Base-by-base conservation (phyloP, 2,797 vertebrate genomes). In the Pseudochirops cupreus region DNA sequence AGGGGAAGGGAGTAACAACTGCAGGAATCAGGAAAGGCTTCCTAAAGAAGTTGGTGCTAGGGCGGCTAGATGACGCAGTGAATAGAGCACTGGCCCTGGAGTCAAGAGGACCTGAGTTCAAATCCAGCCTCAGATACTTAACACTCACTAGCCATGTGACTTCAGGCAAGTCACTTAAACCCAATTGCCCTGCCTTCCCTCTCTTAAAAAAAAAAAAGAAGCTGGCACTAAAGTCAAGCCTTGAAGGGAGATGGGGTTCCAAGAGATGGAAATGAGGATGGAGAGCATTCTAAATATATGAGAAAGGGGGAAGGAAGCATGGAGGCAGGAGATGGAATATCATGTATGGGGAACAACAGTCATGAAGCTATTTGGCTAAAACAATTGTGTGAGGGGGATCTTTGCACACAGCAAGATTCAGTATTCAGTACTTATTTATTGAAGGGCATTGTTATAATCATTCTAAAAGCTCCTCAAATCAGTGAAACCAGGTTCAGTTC, bases 401-500 rank as follows among this genome's bases (percentile, higher is more conserved):
- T 26, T 28, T 87, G 74, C 3, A 87, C 39, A 50, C 9, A 87
- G 9, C 10, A 46, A 39, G 74, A 82, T 11, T 82, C 10, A 26
- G 26, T 46, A 24, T 11, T 82, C 3, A 28, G 26, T 28, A 26
- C 9, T 28, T 87, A 87, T 87, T 28, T 11, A 9, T 26, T 50
- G 67, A 74, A 74, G 67, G 13, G 67, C 6, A 39, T 50, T 87
- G 24, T 87, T 46, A 50, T 50, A 5, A 3, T 50, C 12, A 46
- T 87, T 46, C 39, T 50, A 87, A 87, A 87, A 50, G 7, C 21
- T 62, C 57, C 46, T 96, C 50, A 94, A 92, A 91, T 92, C 31
- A 82, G 95, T 91, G 59, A 95, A 2, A 95, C 54, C 90, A 91
- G 31, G 91, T 53, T 90, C 56, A 92, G 94, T 55, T 7, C 52